A percentile compares a stretch with the other conserved stretches of the same genome.
phyloP scores from a whole-genome alignment of 2,113 vertebrate genomes.

The Eubucco bourcierii region DNA sequence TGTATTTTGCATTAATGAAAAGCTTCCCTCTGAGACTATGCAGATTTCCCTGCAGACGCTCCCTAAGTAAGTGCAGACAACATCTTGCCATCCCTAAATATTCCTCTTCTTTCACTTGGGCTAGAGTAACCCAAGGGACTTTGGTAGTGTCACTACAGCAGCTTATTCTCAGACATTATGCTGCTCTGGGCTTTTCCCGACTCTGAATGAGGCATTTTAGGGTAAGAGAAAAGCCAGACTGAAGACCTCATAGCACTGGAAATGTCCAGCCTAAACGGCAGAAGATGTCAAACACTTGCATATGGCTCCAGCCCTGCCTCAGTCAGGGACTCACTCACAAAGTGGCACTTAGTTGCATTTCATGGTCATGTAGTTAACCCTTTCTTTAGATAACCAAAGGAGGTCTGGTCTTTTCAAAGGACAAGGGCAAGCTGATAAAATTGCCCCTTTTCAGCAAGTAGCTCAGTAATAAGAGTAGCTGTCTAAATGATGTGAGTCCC shows the following conservation, averaged over 20 bases:
- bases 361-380: neutral
- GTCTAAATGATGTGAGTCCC: neutral
- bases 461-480: neutral
- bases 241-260: neutral
- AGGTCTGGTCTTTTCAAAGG: neutral
- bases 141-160: neutral
- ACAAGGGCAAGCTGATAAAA: neutral
- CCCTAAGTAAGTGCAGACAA: neutral
- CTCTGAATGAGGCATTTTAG: neutral
- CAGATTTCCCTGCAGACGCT: constrained; percentile 8
- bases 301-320: neutral
- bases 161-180: neutral
- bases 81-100: neutral
- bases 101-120: neutral
- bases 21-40: constrained; percentile 16
- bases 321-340: neutral
- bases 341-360: neutral
- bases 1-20: constrained; percentile 34
- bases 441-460: neutral
- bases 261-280: neutral
- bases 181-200: neutral
- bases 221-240: neutral
- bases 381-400: neutral
- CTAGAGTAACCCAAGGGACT: neutral
- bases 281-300: neutral